phyloP scores from a whole-genome alignment of 2,888 invertebrate genomes.

The Zygogramma bicolorata region DNA sequence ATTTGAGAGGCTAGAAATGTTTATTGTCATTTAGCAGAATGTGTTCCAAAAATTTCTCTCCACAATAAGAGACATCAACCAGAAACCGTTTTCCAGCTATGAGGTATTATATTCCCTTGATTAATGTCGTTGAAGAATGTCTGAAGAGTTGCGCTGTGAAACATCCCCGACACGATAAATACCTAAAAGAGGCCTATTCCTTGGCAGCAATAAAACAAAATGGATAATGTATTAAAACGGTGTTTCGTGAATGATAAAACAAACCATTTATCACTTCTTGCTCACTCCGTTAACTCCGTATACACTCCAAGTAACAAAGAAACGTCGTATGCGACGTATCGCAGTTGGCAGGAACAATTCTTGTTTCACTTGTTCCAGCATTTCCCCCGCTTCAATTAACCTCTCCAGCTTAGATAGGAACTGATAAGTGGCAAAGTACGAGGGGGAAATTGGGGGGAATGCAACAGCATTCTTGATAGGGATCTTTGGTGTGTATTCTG shows the following conservation, averaged over 20 bases:
- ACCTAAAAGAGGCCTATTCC: neutral
- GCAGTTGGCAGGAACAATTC: constrained; percentile 40
- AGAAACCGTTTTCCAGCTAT: too few relatives aligned
- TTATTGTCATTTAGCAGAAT: too few relatives aligned
- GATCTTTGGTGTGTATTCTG: constrained; percentile 18
- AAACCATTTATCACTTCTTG: constrained; percentile 22
- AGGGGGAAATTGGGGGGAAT: constrained; percentile 28
- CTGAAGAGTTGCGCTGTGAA: neutral
- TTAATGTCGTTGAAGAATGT: neutral
- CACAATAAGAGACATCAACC: too few relatives aligned
- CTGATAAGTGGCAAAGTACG: constrained; percentile 30
- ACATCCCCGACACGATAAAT: constrained; percentile 1
- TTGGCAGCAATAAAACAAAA: neutral
- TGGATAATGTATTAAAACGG: constrained; percentile 7
- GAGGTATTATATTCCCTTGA: neutral
- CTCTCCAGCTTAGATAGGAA: constrained; percentile 31
- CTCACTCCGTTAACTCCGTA: constrained; percentile 23
- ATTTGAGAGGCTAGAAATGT: too few relatives aligned
- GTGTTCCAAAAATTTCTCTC: too few relatives aligned
- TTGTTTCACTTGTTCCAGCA: constrained; percentile 41
- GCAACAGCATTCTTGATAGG: constrained; percentile 31
- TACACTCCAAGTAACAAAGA: constrained; percentile 20
- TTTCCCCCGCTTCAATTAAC: constrained; percentile 48
- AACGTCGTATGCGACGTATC: constrained; percentile 23
- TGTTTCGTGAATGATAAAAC: constrained; percentile 23